Evolutionary conservation across 2,113 vertebrate species (phyloP), one percentile per base, ranked within the genome.

Genomic region (Synodontis membranacea): DNA sequence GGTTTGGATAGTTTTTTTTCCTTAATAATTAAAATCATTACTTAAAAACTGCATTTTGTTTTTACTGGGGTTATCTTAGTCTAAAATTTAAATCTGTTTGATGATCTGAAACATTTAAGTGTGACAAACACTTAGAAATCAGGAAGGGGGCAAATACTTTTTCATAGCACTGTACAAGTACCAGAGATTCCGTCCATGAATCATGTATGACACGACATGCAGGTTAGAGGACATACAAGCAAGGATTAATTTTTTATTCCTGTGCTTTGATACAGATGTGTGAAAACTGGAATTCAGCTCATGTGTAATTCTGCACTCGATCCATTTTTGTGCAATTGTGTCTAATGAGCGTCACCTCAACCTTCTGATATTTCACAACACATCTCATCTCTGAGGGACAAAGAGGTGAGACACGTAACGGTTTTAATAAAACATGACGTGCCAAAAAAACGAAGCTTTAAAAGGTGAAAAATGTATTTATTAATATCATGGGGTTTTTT

Each of bases 351-450:
- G 54, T 82, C 84, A 72, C 68, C 79, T 85, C 79, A 21, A 78
- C 84, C 87, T 74, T 44, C 31, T 82, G 68, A 68, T 88, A 88
- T 88, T 88, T 85, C 79, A 75, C 72, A 54, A 15, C 64, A 8
- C 50, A 72, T 66, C 42, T 81, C 25, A 17, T 56, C 17, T 46
- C 46, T 66, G 14, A 85, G 62, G 64, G 76, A 84, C 76, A 52
- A 39, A 56, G 37, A 70, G 64, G 54, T 82, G 76, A 81, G 72
- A 74, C 46, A 68, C 39, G 21, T 72, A 68, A 80, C 34, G 54
- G 37, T 21, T 84, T 82, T 88, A 88, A 88, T 88, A 88, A 88
- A 54, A 74, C 54, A 15, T 31, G 68, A 42, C 64, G 68, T 82
- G 48, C 52, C 68, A 56, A 60, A 62, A 42, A 28, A 68, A 78